A percentile compares a stretch with the other conserved stretches of the same genome.
These are phyloP conservation scores for Aromia moschata DNA, from an alignment of 2,888 invertebrate genomes.

Conservation along the genomic window DNA sequence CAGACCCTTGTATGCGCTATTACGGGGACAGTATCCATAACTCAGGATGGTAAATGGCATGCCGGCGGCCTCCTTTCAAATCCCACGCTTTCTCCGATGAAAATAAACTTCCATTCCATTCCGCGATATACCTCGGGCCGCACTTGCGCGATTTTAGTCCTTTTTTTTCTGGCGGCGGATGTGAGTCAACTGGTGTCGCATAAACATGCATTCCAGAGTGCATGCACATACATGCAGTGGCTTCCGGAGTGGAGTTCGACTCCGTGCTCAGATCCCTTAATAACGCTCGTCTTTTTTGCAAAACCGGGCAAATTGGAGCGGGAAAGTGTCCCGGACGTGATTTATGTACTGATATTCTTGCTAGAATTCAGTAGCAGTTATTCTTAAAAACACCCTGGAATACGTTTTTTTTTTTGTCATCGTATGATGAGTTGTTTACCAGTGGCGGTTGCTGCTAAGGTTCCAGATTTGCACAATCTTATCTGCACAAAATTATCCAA, in stretches of 20 bases:
- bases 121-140: background rate
- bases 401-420: too few species aligned
- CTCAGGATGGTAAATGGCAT: slow-evolving; percentile 1
- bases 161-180: slow-evolving; percentile 3
- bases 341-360: background rate
- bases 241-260: slow-evolving; percentile 19
- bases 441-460: too few species aligned
- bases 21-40: too few species aligned
- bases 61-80: slow-evolving; percentile 1
- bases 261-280: slow-evolving; percentile 10
- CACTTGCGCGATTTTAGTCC: slow-evolving; percentile 6
- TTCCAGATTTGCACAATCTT: too few species aligned
- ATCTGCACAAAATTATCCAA: too few species aligned
- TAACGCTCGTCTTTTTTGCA: slow-evolving; percentile 15
- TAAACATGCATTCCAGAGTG: slow-evolving; percentile 19
- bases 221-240: slow-evolving; percentile 15
- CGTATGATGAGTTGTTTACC: too few species aligned
- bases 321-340: background rate
- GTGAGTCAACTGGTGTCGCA: slow-evolving; percentile 23
- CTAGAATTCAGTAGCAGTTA: background rate
- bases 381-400: too few species aligned
- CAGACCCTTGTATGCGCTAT: too few species aligned
- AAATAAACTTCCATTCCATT: slow-evolving; percentile 10
- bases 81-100: slow-evolving; percentile 1
- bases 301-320: slow-evolving; percentile 7